Conservation (phyloP, 2,113 vertebrate genomes). For the Lethenteron reissneri region DNA sequence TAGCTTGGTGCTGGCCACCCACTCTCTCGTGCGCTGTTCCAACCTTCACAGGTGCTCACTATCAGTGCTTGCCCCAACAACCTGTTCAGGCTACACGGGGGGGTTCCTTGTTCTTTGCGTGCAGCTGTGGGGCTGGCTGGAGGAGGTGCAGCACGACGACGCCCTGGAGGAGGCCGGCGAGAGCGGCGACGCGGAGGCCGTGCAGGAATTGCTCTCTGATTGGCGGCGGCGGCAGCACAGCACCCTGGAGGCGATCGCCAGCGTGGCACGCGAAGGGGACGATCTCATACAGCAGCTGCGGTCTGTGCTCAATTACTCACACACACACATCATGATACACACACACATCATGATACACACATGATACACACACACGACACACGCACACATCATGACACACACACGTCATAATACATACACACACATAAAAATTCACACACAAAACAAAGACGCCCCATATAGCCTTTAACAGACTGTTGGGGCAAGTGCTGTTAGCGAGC, state of each 20-base stretch:
- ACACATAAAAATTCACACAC: not conserved
- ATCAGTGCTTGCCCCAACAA: no score
- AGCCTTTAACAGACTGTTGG: not conserved
- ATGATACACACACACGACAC: no score
- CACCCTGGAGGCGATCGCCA: constrained; percentile 76
- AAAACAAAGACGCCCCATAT: not conserved
- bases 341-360: not conserved
- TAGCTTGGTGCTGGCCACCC: no score
- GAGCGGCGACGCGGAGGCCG: constrained; percentile 68
- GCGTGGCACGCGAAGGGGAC: constrained; percentile 94
- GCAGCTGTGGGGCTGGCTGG: constrained; percentile 98
- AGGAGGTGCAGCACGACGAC: constrained; percentile 92
- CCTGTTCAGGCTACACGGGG: no score
- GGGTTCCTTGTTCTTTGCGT: constrained; percentile 21
- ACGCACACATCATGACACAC: not conserved
- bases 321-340: not conserved
- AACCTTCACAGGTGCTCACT: no score
- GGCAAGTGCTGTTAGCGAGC: no score
- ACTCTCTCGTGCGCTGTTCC: no score
- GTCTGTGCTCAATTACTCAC: constrained; percentile 21
- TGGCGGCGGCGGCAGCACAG: constrained; percentile 94
- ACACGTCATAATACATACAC: not conserved
- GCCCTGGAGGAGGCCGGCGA: constrained; percentile 60
- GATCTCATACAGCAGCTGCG: constrained; percentile 94
- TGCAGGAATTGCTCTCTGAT: constrained; percentile 91